Conservation (phyloP, 2,888 invertebrate species). For the Abrostola triplasia region DNA sequence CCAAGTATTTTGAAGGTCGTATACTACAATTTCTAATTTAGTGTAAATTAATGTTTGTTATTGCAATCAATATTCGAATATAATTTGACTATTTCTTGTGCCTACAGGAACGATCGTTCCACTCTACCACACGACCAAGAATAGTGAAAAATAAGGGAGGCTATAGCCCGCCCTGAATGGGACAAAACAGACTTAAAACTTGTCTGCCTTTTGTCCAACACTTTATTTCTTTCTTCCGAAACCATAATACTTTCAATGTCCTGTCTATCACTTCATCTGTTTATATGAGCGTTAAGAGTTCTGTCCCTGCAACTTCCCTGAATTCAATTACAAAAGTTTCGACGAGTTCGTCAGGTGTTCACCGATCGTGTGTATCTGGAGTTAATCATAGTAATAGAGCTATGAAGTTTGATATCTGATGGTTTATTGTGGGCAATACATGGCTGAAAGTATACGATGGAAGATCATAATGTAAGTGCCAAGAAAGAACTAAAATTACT, state of each 20-base stretch:
- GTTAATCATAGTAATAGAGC: slow-evolving; percentile 55
- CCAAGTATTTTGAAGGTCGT: too few relatives aligned
- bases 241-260: not conserved
- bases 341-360: slow-evolving; percentile 78
- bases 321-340: slow-evolving; percentile 86
- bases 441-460: slow-evolving; percentile 1
- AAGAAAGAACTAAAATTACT: not conserved
- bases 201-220: too few relatives aligned
- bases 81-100: too few relatives aligned
- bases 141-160: too few relatives aligned
- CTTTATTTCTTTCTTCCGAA: too few relatives aligned
- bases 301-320: slow-evolving; percentile 82
- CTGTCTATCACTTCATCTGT: slow-evolving; percentile 4
- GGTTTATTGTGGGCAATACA: slow-evolving; percentile 34
- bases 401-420: slow-evolving; percentile 39
- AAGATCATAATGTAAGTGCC: not conserved
- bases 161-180: too few relatives aligned
- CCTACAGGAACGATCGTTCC: too few relatives aligned
- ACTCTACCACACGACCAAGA: too few relatives aligned
- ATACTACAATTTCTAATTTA: too few relatives aligned
- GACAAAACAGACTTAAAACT: too few relatives aligned
- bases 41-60: too few relatives aligned
- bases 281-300: slow-evolving; percentile 55
- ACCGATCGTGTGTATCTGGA: slow-evolving; percentile 55
- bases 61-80: too few relatives aligned